Evolutionary conservation across 2,113 vertebrate genomes (phyloP), one percentile per base, ranked within the genome.

Genomic region (Perccottus glenii): DNA sequence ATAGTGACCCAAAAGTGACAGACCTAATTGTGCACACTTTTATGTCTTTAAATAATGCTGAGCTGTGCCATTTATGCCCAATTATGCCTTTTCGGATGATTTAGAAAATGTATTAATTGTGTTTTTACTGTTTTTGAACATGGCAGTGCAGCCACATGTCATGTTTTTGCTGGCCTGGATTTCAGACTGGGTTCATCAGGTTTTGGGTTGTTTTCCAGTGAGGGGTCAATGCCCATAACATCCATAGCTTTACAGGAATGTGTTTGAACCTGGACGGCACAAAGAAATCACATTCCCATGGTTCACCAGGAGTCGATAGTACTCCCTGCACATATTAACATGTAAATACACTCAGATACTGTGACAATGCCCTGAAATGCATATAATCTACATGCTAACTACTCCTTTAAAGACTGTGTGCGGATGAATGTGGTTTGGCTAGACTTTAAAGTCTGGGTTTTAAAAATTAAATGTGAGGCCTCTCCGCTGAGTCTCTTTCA

Each of bases 341-440:
- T 93, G 89, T 88, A 92, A 92, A 92, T 93, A 91, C 89, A 89
- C 88, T 84, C 87, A 72, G 85, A 90, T 80, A 83, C 81, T 87
- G 80, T 82, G 66, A 90, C 90, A 90, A 90, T 90, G 82, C 80
- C 56, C 49, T 77, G 68, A 89, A 88, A 91, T 87, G 88, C 87
- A 91, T 91, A 88, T 91, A 87, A 93, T 92, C 89, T 90, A 90
- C 91, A 93, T 91, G 88, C 83, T 92, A 93, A 92, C 90, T 85
- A 93, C 90, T 44, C 71, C 85, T 86, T 88, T 91, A 86, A 90
- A 90, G 88, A 83, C 63, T 85, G 76, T 75, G 60, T 70, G 64
- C 53, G 60, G 65, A 72, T 85, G 84, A 90, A 90, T 92, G 90
- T 88, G 87, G 61, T 81, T 68, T 67, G 74, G 77, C 75, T 86